Evolutionary conservation across 2,888 invertebrate species (phyloP).

Genomic region (Uropetala carovei): DNA sequence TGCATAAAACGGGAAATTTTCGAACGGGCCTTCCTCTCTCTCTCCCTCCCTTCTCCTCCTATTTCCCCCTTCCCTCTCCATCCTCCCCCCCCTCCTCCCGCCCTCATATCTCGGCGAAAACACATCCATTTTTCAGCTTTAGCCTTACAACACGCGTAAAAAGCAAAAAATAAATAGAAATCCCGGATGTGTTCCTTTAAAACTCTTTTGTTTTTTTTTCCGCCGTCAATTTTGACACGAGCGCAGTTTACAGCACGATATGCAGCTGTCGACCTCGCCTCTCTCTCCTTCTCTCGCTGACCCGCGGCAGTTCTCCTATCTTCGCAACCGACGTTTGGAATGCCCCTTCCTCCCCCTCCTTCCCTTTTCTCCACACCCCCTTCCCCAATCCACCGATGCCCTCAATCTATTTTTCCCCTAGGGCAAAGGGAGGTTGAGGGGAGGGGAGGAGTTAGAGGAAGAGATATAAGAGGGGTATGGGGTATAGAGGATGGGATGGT

Average conservation of each 20-base stretch:
- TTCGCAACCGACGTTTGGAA: neutral
- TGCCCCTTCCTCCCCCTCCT: neutral
- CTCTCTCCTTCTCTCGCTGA: slow-evolving; percentile 4
- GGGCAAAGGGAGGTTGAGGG: neutral
- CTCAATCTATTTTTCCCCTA: neutral
- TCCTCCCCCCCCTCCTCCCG: neutral
- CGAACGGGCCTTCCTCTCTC: neutral
- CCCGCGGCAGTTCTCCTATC: neutral
- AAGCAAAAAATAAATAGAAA: neutral
- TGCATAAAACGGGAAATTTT: neutral
- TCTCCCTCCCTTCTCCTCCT: neutral
- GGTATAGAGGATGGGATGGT: no score
- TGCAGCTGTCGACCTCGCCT: slow-evolving; percentile 50
- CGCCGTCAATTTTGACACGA: slow-evolving; percentile 54
- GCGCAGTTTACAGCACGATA: slow-evolving; percentile 27
- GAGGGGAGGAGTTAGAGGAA: neutral
- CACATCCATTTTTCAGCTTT: slow-evolving; percentile 57
- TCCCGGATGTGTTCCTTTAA: slow-evolving; percentile 10
- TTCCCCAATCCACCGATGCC: neutral
- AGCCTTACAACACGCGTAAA: neutral
- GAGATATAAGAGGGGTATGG: neutral
- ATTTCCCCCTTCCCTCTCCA: neutral
- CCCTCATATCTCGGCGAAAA: slow-evolving; percentile 3
- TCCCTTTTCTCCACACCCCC: no score
- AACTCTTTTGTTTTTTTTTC: neutral